phyloP scores from a whole-genome alignment of 2,113 vertebrate species.

The Mirounga angustirostris region DNA sequence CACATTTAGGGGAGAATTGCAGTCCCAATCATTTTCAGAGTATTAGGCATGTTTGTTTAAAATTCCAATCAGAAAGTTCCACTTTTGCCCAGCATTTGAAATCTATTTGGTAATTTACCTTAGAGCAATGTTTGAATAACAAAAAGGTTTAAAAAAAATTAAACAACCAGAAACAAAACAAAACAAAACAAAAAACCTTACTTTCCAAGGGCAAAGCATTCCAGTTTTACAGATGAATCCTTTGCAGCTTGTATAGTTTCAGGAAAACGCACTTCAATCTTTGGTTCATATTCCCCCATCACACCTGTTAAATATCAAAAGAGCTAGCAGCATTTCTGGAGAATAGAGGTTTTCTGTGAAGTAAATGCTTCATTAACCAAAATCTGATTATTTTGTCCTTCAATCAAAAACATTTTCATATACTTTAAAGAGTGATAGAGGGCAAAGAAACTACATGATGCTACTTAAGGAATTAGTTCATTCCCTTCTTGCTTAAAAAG shows the following conservation, averaged over 20 bases:
- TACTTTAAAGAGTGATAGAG: background rate
- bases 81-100: background rate
- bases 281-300: conserved; percentile 96
- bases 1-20: background rate
- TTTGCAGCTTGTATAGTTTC: conserved; percentile 89
- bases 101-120: conserved; percentile 3
- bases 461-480: too few relatives aligned
- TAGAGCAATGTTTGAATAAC: conserved; percentile 15
- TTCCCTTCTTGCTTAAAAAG: background rate
- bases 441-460: background rate
- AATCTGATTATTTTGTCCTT: background rate
- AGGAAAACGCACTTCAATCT: conserved; percentile 94
- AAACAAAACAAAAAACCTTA: conserved; percentile 87
- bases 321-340: conserved; percentile 82
- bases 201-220: conserved; percentile 97
- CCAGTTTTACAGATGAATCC: conserved; percentile 93
- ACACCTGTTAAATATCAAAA: conserved; percentile 90
- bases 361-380: conserved; percentile 58
- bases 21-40: background rate
- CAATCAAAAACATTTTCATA: background rate
- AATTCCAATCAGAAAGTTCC: background rate
- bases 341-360: conserved; percentile 53
- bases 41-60: background rate
- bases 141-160: background rate
- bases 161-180: conserved; percentile 41